Evolutionary conservation across 2,888 invertebrate species (phyloP).

Genomic region (Protonemura montana): DNA sequence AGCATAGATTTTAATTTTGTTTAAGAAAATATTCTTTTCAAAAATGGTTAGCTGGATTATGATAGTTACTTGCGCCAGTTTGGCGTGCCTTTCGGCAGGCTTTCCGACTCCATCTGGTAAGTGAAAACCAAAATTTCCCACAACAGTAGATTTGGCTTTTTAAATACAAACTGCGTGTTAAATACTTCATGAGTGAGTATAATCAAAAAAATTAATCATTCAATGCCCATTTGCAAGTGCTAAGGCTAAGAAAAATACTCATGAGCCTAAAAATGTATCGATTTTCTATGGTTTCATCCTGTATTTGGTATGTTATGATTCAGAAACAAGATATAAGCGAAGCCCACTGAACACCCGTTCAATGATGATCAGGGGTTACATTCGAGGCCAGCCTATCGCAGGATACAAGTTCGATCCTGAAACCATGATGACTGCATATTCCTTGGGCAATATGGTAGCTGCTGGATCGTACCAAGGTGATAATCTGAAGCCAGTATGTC

Average conservation of each 20-base stretch:
- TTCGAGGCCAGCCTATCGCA: constrained; percentile 42
- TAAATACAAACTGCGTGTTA: no score
- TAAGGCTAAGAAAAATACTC: no score
- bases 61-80: neutral
- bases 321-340: neutral
- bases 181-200: no score
- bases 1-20: neutral
- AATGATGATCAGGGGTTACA: constrained; percentile 57
- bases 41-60: neutral
- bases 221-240: no score
- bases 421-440: constrained; percentile 58
- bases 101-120: neutral
- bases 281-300: neutral
- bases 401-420: constrained; percentile 53
- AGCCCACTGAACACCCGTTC: constrained; percentile 54
- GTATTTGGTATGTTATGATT: neutral
- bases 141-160: no score
- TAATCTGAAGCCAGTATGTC: neutral
- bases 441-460: constrained; percentile 57
- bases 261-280: no score
- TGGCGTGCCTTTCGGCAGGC: neutral
- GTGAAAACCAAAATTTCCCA: no score
- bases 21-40: neutral
- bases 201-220: no score
- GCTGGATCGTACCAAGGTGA: constrained; percentile 57